phyloP scores from a whole-genome alignment of 2,888 invertebrate genomes.

The Biston stratarius region DNA sequence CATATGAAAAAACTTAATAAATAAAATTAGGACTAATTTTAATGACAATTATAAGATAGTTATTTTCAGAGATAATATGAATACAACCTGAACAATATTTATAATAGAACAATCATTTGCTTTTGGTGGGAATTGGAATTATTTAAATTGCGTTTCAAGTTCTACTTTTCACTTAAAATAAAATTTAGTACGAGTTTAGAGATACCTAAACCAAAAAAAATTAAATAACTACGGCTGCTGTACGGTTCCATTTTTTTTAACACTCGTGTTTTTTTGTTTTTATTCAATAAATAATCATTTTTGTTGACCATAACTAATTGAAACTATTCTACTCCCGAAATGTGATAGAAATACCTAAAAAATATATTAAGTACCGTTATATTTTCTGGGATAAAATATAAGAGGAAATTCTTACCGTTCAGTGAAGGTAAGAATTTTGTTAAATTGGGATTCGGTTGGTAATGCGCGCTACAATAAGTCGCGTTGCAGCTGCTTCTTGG shows the following conservation, averaged over 20 bases:
- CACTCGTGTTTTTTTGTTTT: no score
- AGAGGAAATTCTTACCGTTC: no score
- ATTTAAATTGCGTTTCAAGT: constrained; percentile 66
- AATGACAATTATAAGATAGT: constrained; percentile 2
- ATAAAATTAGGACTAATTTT: constrained; percentile 22
- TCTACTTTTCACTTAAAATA: constrained; percentile 43
- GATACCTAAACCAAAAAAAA: not conserved
- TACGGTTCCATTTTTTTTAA: no score
- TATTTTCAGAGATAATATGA: constrained; percentile 2
- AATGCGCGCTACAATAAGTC: no score
- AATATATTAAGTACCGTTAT: no score
- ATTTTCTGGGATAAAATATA: no score
- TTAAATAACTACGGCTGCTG: not conserved
- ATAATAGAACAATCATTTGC: constrained; percentile 17
- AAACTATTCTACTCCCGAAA: no score
- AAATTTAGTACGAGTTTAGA: no score
- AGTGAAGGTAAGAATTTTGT: not conserved
- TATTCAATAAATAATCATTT: no score
- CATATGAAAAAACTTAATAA: constrained; percentile 25
- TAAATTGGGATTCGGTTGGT: not conserved
- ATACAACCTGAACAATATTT: constrained; percentile 22
- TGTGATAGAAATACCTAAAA: no score
- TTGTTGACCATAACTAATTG: no score
- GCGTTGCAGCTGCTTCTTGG: not conserved
- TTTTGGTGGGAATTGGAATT: constrained; percentile 66